phyloP scores from a whole-genome alignment of 2,888 invertebrate genomes.

The Nowickia ferox region DNA sequence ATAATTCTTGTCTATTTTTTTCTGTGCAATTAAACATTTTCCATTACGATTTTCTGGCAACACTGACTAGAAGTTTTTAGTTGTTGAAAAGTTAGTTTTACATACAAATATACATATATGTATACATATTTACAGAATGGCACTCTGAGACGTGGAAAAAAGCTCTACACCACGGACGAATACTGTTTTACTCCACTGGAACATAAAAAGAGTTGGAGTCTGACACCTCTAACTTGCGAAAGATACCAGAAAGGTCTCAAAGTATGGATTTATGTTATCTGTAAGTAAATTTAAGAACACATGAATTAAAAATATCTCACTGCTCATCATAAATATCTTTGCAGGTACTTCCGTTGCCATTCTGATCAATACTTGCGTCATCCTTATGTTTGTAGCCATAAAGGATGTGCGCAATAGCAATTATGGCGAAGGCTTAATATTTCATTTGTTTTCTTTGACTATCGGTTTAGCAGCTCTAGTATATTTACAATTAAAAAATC shows the following conservation, averaged over 20 bases:
- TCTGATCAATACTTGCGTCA: conserved; percentile 76
- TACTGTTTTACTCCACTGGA: conserved; percentile 78
- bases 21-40: too few species aligned
- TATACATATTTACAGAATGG: conserved; percentile 74
- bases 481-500: conserved; percentile 78
- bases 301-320: background rate
- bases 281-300: conserved; percentile 70
- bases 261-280: conserved; percentile 79
- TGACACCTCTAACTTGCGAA: conserved; percentile 77
- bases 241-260: conserved; percentile 78
- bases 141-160: conserved; percentile 73
- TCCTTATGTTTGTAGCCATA: conserved; percentile 76
- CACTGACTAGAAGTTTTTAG: too few species aligned
- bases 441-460: conserved; percentile 76
- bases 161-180: conserved; percentile 77
- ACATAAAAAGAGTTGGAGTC: conserved; percentile 76
- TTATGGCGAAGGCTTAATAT: conserved; percentile 78
- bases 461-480: conserved; percentile 76
- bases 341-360: conserved; percentile 77
- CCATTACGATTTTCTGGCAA: too few species aligned
- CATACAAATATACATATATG: too few species aligned
- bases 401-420: conserved; percentile 77
- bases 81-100: too few species aligned
- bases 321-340: background rate
- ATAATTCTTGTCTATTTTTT: too few species aligned